Evolutionary conservation across 2,113 vertebrate genomes (phyloP).

Genomic region (Caretta caretta): DNA sequence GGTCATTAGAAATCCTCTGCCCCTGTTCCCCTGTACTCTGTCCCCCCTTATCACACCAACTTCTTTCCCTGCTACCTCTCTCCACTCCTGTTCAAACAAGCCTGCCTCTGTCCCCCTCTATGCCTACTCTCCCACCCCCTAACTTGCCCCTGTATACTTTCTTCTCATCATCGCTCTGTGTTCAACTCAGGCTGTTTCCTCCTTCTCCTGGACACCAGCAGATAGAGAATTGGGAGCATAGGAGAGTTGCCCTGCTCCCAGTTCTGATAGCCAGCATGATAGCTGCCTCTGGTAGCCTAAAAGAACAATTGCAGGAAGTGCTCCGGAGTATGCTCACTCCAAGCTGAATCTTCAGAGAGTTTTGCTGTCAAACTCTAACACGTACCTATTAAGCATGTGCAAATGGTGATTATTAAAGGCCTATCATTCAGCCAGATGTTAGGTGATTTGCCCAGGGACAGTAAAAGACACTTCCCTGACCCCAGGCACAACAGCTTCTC

Average conservation of each 20-base stretch:
- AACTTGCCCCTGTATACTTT: neutral
- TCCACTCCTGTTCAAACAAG: neutral
- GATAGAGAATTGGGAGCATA: neutral
- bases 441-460: neutral
- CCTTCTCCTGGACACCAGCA: neutral
- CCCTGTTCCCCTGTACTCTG: neutral
- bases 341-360: neutral
- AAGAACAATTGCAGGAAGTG: neutral
- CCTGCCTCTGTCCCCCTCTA: too few relatives aligned
- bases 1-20: neutral
- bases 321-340: accelerated
- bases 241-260: neutral
- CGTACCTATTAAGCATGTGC: accelerated
- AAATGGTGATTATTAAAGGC: neutral
- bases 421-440: neutral
- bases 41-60: neutral
- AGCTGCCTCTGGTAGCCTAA: neutral
- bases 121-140: neutral
- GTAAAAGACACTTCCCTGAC: neutral
- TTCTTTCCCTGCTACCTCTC: neutral
- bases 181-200: neutral
- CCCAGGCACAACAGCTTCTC: neutral
- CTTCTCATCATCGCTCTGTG: neutral
- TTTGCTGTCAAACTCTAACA: neutral
- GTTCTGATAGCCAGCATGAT: neutral